Percentiles rank a stretch among this genome's conserved stretches.
Evolutionary conservation across 2,888 invertebrate genomes (phyloP).

Genomic region (Adineta ricciae): DNA sequence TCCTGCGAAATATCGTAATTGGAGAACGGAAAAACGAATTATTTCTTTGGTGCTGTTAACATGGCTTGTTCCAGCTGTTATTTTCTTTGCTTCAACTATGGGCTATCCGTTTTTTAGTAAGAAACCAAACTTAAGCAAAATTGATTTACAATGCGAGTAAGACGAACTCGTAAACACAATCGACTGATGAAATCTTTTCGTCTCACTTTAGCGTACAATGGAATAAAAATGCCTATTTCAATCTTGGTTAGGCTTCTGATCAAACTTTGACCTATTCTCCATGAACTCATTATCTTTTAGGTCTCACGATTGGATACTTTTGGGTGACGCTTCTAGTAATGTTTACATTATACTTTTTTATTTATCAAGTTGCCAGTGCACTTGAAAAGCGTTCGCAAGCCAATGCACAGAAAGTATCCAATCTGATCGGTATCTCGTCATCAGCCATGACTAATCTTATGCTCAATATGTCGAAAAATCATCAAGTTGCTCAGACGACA

Average conservation of each 20-base stretch:
- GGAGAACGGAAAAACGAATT: slow-evolving; percentile 85
- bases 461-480: background rate
- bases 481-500: background rate
- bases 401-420: background rate
- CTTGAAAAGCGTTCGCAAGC: slow-evolving; percentile 65
- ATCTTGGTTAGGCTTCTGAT: background rate
- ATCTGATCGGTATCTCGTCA: background rate
- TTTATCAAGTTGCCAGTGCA: slow-evolving; percentile 85
- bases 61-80: slow-evolving; percentile 86
- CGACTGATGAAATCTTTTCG: background rate
- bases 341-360: slow-evolving; percentile 86
- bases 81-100: slow-evolving; percentile 94
- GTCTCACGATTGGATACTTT: slow-evolving; percentile 68
- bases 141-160: slow-evolving; percentile 15
- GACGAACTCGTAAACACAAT: background rate
- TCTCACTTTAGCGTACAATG: background rate
- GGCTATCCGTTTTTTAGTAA: slow-evolving; percentile 88
- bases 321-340: slow-evolving; percentile 92
- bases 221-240: slow-evolving; percentile 1
- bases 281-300: background rate
- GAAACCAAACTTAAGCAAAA: background rate
- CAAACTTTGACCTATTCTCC: background rate
- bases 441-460: slow-evolving; percentile 18
- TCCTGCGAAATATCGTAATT: slow-evolving; percentile 86
- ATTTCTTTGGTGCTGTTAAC: slow-evolving; percentile 89